Percentiles rank a stretch among this genome's conserved stretches.
Conservation (phyloP, 2,113 vertebrate genomes). For the Haliaeetus leucogaster region DNA sequence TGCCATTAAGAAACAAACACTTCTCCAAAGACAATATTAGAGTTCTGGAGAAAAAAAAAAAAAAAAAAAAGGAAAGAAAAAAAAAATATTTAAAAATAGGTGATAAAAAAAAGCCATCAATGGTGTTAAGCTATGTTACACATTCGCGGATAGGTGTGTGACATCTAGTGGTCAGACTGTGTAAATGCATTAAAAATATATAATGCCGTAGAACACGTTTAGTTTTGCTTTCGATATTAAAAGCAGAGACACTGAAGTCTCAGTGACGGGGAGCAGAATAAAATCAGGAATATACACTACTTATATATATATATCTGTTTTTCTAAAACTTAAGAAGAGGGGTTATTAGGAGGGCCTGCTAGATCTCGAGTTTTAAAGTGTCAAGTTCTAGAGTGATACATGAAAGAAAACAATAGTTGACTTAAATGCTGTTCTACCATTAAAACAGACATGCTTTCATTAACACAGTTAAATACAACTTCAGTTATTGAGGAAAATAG, state of each 20-base stretch:
- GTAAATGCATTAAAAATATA: neutral
- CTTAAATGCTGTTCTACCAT: neutral
- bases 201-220: neutral
- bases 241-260: neutral
- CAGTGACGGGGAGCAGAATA: fast-evolving
- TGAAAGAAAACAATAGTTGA: neutral
- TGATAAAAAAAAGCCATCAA: neutral
- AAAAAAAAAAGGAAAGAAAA: neutral
- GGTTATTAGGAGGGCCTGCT: neutral
- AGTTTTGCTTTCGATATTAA: neutral
- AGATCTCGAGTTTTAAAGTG: neutral
- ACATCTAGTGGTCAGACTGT: slow-evolving; percentile 59
- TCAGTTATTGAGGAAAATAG: neutral
- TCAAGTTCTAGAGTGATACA: neutral
- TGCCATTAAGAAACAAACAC: neutral
- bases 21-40: neutral
- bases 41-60: neutral
- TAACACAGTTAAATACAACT: neutral
- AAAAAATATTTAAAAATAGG: neutral
- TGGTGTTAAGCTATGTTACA: neutral
- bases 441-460: neutral
- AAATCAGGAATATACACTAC: neutral
- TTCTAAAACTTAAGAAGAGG: neutral
- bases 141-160: slow-evolving; percentile 27
- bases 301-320: neutral